Conservation (phyloP, 1,140 invertebrate genomes). For the Parapsyche elsis region DNA sequence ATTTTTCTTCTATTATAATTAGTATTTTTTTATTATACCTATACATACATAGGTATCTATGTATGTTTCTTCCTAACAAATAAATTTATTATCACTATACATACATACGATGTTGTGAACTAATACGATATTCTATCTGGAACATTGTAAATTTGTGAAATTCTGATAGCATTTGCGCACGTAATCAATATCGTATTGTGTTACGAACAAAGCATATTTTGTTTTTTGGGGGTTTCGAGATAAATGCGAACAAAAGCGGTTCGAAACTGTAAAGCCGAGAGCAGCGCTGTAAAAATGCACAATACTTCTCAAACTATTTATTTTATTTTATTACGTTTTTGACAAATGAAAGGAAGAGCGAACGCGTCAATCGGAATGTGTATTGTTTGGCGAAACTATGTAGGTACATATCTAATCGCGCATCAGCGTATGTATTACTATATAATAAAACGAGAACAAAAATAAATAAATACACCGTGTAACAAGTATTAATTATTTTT, state of each 20-base stretch:
- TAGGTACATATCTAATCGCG: too few species aligned
- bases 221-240: neutral
- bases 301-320: conserved; percentile 7
- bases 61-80: too few species aligned
- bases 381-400: too few species aligned
- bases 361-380: neutral
- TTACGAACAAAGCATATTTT: conserved; percentile 11
- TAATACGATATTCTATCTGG: neutral
- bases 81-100: too few species aligned
- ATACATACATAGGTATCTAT: too few species aligned
- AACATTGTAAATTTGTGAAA: conserved; percentile 6
- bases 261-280: neutral
- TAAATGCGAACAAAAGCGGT: conserved; percentile 17
- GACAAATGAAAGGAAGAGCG: neutral
- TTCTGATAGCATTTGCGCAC: neutral
- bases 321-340: neutral
- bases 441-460: neutral
- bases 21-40: too few species aligned
- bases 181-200: conserved; percentile 13
- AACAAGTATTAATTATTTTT: neutral
- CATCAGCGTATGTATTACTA: too few species aligned
- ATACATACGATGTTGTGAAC: neutral
- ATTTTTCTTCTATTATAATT: too few species aligned
- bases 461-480: neutral
- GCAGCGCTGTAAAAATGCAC: neutral